These are phyloP conservation scores for Aethina tumida DNA, from an alignment of 1,140 invertebrate species.

Conservation along the genomic window DNA sequence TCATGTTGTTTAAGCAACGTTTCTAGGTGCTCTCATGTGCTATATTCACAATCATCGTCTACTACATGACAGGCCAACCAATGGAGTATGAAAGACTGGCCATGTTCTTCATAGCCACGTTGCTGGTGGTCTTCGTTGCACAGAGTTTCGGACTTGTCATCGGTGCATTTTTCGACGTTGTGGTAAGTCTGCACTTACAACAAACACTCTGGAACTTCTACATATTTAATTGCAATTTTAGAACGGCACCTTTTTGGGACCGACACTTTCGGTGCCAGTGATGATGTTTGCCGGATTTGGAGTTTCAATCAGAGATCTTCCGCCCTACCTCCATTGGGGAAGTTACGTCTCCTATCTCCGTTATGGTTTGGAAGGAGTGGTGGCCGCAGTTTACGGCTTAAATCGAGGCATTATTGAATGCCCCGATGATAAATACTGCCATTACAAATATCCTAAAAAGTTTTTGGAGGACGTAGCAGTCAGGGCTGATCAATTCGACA, in stretches of 20 bases:
- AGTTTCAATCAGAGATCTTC: conserved; percentile 64
- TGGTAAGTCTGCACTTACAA: conserved; percentile 50
- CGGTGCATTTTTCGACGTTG: conserved; percentile 72
- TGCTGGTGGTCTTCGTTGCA: conserved; percentile 75
- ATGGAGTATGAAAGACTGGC: conserved; percentile 61
- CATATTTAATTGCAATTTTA: conserved; percentile 31
- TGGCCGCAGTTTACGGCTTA: conserved; percentile 73
- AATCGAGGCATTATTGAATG: conserved; percentile 56
- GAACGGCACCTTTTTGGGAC: conserved; percentile 75
- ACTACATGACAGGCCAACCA: conserved; percentile 79
- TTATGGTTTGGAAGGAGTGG: conserved; percentile 77
- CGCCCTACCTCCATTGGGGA: conserved; percentile 74
- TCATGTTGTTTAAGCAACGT: conserved; percentile 5
- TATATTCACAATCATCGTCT: conserved; percentile 72
- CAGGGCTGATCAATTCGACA: conserved; percentile 69
- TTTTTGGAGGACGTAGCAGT: conserved; percentile 74
- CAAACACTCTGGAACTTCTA: neutral
- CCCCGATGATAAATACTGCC: conserved; percentile 55
- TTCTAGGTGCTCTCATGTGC: conserved; percentile 51
- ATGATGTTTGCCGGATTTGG: conserved; percentile 86
- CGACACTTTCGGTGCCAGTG: conserved; percentile 66
- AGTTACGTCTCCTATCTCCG: conserved; percentile 79
- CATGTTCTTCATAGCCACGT: conserved; percentile 73
- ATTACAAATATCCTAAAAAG: conserved; percentile 62
- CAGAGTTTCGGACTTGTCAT: conserved; percentile 84